Conservation (phyloP, 2,888 invertebrate species). For the Yponomeuta malinellus region DNA sequence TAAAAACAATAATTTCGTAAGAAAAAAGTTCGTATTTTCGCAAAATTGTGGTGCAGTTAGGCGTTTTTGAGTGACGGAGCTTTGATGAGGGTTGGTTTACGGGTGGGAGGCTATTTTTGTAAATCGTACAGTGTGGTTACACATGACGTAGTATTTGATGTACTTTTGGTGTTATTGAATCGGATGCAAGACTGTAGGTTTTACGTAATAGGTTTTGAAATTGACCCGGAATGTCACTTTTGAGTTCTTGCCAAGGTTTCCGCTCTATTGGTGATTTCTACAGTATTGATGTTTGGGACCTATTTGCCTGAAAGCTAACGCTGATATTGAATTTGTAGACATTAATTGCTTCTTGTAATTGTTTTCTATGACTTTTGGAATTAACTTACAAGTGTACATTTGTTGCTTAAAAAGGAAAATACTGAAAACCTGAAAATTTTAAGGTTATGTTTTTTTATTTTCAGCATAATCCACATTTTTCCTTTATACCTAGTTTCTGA, state of each 20-base stretch:
- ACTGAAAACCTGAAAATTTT: too few species aligned
- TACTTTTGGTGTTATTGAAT: slow-evolving; percentile 23
- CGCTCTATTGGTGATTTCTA: background rate
- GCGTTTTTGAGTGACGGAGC: slow-evolving; percentile 22
- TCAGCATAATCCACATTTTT: too few species aligned
- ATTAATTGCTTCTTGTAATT: too few species aligned
- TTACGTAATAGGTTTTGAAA: background rate
- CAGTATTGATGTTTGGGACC: background rate
- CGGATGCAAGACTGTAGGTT: background rate
- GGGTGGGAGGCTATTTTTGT: slow-evolving; percentile 47
- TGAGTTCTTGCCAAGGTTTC: slow-evolving; percentile 55
- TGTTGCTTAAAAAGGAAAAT: too few species aligned
- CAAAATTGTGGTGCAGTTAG: slow-evolving; percentile 23
- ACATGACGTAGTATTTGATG: slow-evolving; percentile 30
- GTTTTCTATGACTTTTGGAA: too few species aligned
- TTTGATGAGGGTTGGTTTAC: slow-evolving; percentile 45
- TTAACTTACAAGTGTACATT: too few species aligned
- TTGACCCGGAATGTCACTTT: slow-evolving; percentile 18
- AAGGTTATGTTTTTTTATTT: too few species aligned
- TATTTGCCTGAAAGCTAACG: background rate
- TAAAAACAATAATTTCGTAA: slow-evolving; percentile 20
- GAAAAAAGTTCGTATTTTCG: slow-evolving; percentile 18
- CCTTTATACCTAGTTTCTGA: too few species aligned
- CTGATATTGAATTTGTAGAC: too few species aligned
- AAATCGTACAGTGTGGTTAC: slow-evolving; percentile 28